phyloP scores from a whole-genome alignment of 2,888 invertebrate genomes.

The Apotomis capreana region DNA sequence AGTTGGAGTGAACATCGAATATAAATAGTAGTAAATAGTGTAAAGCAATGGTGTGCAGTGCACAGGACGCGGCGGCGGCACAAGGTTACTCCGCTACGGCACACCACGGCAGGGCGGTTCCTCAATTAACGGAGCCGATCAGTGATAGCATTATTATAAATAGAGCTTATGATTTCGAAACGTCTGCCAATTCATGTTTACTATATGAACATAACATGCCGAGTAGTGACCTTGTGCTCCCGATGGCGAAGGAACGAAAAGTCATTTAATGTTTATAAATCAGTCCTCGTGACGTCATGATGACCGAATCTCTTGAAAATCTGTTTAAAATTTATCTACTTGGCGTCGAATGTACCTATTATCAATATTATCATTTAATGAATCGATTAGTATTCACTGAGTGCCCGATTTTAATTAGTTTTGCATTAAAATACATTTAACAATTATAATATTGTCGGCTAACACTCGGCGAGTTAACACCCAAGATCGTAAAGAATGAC shows the following conservation, averaged over 20 bases:
- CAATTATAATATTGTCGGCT: conserved; percentile 38
- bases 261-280: conserved; percentile 77
- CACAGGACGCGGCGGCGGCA: conserved; percentile 41
- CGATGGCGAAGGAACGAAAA: conserved; percentile 72
- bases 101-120: conserved; percentile 68
- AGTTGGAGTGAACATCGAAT: not conserved
- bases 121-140: conserved; percentile 57
- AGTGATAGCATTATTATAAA: conserved; percentile 68
- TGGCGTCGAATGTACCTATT: conserved; percentile 32
- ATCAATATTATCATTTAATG: conserved; percentile 35
- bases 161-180: conserved; percentile 63
- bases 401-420: not conserved
- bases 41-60: not conserved
- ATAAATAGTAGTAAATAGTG: not conserved
- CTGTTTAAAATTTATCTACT: conserved; percentile 49
- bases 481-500: conserved; percentile 65
- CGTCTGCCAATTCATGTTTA: conserved; percentile 74
- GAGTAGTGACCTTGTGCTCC: conserved; percentile 75
- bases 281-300: conserved; percentile 78
- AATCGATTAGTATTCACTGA: not conserved
- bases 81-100: conserved; percentile 48
- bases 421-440: conserved; percentile 25
- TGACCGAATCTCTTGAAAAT: conserved; percentile 67
- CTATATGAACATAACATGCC: conserved; percentile 65
- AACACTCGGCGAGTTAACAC: conserved; percentile 57